Conservation (phyloP, 2,113 vertebrate species). For the Phalacrocorax pelagicus region DNA sequence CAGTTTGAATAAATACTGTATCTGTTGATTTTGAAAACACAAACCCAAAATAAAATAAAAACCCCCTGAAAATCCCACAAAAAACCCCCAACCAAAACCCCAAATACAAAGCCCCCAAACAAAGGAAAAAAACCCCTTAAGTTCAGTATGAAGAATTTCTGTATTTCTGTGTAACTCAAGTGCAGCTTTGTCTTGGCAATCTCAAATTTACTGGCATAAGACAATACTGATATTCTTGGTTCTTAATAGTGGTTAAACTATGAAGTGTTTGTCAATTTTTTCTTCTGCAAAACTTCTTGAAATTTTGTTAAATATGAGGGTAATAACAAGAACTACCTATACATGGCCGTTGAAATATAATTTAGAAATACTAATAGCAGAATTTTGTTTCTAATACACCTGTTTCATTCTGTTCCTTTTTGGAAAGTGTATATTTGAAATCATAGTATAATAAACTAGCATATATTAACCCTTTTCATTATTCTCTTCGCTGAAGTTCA, state of each 20-base stretch:
- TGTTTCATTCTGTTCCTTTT: not conserved
- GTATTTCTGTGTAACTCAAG: not conserved
- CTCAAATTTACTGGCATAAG: not conserved
- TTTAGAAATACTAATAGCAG: not conserved
- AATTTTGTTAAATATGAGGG: not conserved
- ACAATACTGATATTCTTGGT: not conserved
- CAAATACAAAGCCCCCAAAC: not conserved
- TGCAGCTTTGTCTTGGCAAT: not conserved
- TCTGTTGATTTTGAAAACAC: not conserved
- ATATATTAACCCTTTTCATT: not conserved
- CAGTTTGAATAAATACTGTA: not conserved
- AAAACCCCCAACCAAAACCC: not conserved
- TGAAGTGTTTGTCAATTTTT: not conserved
- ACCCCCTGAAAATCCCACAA: not conserved
- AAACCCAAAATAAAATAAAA: not conserved
- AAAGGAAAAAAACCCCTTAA: not conserved
- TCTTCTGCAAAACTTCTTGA: not conserved
- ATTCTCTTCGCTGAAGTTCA: not conserved
- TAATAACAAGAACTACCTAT: not conserved
- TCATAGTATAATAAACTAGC: not conserved
- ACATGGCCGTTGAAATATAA: not conserved
- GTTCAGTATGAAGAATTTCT: not conserved
- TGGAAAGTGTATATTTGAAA: not conserved
- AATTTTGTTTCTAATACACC: not conserved
- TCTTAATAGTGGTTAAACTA: not conserved